These are phyloP conservation scores for Epinephelus lanceolatus DNA, from an alignment of 2,113 vertebrate species.

Conservation along the genomic window DNA sequence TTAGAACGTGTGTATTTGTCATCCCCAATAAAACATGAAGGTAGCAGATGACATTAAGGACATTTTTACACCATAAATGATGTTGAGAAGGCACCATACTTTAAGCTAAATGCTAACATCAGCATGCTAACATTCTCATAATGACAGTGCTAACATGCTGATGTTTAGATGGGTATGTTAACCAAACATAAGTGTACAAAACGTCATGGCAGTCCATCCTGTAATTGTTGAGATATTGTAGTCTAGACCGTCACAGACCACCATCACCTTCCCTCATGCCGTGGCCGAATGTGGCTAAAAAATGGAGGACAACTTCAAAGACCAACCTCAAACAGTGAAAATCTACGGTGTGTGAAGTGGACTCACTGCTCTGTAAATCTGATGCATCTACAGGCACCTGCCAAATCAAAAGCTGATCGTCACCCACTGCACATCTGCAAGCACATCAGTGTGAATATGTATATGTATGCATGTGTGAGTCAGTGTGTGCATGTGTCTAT, in stretches of 20 bases:
- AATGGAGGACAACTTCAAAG: neutral
- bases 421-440: slow-evolving; percentile 33
- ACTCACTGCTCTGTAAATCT: neutral
- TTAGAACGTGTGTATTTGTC: too few relatives aligned
- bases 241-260: neutral
- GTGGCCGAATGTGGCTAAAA: too few relatives aligned
- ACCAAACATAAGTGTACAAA: neutral
- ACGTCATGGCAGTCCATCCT: neutral
- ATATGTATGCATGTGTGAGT: slow-evolving; percentile 16
- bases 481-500: slow-evolving; percentile 63
- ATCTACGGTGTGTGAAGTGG: neutral
- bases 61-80: too few relatives aligned
- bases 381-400: neutral
- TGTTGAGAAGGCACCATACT: neutral
- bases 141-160: neutral
- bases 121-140: neutral
- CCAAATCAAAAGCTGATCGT: slow-evolving; percentile 24
- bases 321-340: neutral
- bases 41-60: too few relatives aligned
- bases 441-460: slow-evolving; percentile 19
- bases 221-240: neutral
- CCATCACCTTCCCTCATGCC: neutral
- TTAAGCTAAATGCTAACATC: neutral
- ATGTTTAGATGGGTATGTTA: neutral
- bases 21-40: too few relatives aligned